Evolutionary conservation across 2,888 invertebrate genomes (phyloP), one percentile per base, ranked within the genome.

Genomic region (Druceiella hillmani): DNA sequence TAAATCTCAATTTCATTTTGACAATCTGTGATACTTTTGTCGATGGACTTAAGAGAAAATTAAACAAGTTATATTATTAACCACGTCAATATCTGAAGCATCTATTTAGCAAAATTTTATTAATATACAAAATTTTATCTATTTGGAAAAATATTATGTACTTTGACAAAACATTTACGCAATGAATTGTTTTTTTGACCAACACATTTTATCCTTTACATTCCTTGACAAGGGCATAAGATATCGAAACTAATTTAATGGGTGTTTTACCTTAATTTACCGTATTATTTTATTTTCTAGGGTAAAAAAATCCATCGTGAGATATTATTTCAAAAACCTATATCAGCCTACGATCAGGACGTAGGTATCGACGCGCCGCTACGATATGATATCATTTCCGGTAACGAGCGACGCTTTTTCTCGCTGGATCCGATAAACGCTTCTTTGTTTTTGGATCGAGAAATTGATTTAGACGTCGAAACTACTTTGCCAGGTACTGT

Each of bases 311-410:
- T 89, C 29, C 82, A 86, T 52, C 75, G 78, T 47, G 80, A 81
- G 45, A 62, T 92, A 2, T 62, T 73, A 36, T 85, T 90, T 54
- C 68, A 77, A 3, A 79, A 82, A 0, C 76, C 82, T 2, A 87
- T 91, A 28, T 76, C 76, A 49, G 90, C 90, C 0, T 79, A 75
- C 46, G 90, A 90, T 60, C 86, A 87, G 58, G 90, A 91, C 58
- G 54, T 72, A 2, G 86, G 83, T 0, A 76, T 90, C 26, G 80
- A 83, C 49, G 76, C 85, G 0, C 71, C 81, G 0, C 68, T 91
- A 1, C 71, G 83, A 1, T 91, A 90, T 57, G 86, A 86, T 46
- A 79, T 91, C 31, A 75, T 87, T 13, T 75, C 87, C 2, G 91
- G 90, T 2, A 88, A 89, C 54, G 89, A 88, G 35, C 68, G 82